Evolutionary conservation across 2,888 invertebrate species (phyloP), one percentile per base, ranked within the genome.

Genomic region (Sesia apiformis): DNA sequence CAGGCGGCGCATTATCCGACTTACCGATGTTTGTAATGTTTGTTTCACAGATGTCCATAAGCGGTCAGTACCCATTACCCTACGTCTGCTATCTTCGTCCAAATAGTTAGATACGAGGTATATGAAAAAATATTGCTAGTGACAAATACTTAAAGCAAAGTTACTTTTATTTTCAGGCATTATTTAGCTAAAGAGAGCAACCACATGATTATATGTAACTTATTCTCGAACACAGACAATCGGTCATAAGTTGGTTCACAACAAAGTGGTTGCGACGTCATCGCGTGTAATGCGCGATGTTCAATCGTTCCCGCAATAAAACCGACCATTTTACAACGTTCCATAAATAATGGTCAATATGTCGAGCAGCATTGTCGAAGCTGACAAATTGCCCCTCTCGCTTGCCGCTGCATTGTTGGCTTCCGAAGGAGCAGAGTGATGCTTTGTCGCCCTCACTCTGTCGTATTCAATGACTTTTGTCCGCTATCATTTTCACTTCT

Each of bases 331-430:
- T 84, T 80, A 84, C 83, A 75, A 71, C 78, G 76, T 74, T 76
- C 78, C 83, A 88, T 89, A 89, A 88, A 89, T 89, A 88, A 87
- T 88, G 87, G 85, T 82, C 88, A 87, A 87, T 88, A 85, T 82
- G 85, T 84, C 88, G 84, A 67, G 72, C 74, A 67, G 81, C 66
- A 83, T 89, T 88, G 89, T 89, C 85, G 86, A 86, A 76, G 68
- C 77, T 88, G 89, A 89, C 89, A 89, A 89, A 89, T 89, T 88
- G 81, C 83, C 72, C 70, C 72, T 77, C 80, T 80, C 79, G 80
- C 80, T 77, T 71, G 80, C 84, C 79, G 82, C 80, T 76, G 74
- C 78, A 81, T 87, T 86, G 88, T 87, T 74, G 69, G 75, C 81
- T 77, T 75, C 81, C 72, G 78, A 75, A 70, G 72, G 74, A 71